Conservation (phyloP, 2,888 invertebrate species). For the Drosophila seclusa region DNA sequence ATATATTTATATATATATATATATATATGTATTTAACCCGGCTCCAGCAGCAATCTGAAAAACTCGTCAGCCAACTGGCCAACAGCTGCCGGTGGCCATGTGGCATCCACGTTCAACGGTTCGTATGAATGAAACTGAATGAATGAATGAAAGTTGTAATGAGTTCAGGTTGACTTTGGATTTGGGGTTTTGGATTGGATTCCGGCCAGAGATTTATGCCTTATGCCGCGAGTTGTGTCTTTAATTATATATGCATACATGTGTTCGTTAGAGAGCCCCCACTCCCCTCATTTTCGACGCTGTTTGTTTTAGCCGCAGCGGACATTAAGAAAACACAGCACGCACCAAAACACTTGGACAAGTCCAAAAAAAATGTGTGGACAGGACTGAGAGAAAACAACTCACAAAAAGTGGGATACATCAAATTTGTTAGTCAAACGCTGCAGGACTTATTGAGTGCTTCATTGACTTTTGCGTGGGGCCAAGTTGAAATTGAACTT, state of each 20-base stretch:
- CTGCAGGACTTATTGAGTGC: slow-evolving; percentile 72
- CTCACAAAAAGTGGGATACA: slow-evolving; percentile 29
- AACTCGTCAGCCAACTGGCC: slow-evolving; percentile 13
- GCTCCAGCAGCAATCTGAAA: slow-evolving; percentile 16
- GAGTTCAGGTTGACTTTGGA: slow-evolving; percentile 8
- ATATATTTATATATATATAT: neutral
- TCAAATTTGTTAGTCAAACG: slow-evolving; percentile 45
- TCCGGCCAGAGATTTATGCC: slow-evolving; percentile 70
- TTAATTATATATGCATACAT: slow-evolving; percentile 56
- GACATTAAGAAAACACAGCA: slow-evolving; percentile 61
- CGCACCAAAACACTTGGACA: slow-evolving; percentile 42
- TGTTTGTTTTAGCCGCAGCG: slow-evolving; percentile 31
- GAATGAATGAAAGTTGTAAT: slow-evolving; percentile 46
- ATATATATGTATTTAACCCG: slow-evolving; percentile 36
- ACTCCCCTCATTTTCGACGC: neutral
- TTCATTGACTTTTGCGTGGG: slow-evolving; percentile 67
- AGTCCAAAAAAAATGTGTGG: neutral
- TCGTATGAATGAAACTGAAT: slow-evolving; percentile 73
- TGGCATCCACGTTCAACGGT: slow-evolving; percentile 65
- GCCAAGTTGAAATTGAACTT: slow-evolving; percentile 32
- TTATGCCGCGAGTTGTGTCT: slow-evolving; percentile 72
- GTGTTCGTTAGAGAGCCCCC: neutral
- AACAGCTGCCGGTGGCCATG: slow-evolving; percentile 47
- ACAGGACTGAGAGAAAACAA: neutral
- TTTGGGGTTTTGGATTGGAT: neutral